Conservation (phyloP, 1,140 invertebrate genomes). For the Formica selysi region DNA sequence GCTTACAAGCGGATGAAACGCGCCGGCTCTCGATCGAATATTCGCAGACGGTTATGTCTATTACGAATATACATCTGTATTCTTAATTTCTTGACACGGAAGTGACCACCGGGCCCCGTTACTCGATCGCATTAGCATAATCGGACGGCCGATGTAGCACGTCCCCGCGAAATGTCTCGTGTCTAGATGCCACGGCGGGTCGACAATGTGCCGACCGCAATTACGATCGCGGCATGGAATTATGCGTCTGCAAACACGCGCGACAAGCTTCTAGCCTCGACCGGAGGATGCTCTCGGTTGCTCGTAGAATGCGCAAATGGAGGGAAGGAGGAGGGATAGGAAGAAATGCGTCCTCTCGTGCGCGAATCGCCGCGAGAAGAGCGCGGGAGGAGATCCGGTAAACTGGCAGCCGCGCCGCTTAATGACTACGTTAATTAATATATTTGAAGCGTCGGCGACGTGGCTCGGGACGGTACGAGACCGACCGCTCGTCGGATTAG, state of each 20-base stretch:
- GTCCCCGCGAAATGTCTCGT: constrained; percentile 68
- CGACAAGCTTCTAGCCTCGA: constrained; percentile 27
- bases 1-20: not conserved
- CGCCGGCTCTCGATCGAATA: not conserved
- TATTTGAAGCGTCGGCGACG: constrained; percentile 80
- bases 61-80: constrained; percentile 52
- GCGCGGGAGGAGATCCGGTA: constrained; percentile 62
- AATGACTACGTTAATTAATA: constrained; percentile 84
- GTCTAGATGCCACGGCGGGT: constrained; percentile 51
- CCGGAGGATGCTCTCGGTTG: constrained; percentile 42
- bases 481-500: constrained; percentile 74
- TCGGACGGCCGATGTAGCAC: constrained; percentile 65
- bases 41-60: not conserved
- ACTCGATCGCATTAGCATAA: constrained; percentile 72
- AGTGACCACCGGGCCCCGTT: constrained; percentile 55
- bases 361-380: not conserved
- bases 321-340: not conserved
- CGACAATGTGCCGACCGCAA: constrained; percentile 63
- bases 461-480: constrained; percentile 63
- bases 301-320: not conserved
- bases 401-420: constrained; percentile 69
- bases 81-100: constrained; percentile 55
- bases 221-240: constrained; percentile 56
- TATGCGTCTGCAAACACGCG: constrained; percentile 66
- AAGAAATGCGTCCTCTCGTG: constrained; percentile 8